phyloP scores from a whole-genome alignment of 2,113 vertebrate genomes.

The Cryptotis parvus region DNA sequence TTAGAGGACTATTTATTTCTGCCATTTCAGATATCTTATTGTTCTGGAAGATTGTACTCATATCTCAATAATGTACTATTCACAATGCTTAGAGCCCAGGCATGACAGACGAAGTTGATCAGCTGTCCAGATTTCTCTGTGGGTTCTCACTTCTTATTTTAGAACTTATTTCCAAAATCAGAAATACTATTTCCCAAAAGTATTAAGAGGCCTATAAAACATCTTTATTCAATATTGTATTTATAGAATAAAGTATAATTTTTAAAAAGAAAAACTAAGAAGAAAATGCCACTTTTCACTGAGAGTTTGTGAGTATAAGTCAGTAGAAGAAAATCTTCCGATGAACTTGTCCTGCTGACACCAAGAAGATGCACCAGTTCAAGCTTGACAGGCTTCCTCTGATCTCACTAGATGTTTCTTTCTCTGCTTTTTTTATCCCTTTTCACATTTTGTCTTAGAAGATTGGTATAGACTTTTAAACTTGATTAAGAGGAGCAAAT shows the following conservation, averaged over 20 bases:
- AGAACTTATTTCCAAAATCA: conserved; percentile 36
- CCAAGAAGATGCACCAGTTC: neutral
- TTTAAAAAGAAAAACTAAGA: conserved; percentile 53
- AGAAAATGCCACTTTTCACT: conserved; percentile 53
- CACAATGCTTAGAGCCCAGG: conserved; percentile 49
- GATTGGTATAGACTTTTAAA: conserved; percentile 63
- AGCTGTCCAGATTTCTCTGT: neutral
- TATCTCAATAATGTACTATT: neutral
- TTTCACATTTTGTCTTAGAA: neutral
- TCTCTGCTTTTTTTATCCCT: neutral
- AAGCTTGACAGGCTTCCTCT: conserved; percentile 17
- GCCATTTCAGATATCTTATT: conserved; percentile 75
- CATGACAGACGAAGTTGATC: neutral
- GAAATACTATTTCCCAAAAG: conserved; percentile 55
- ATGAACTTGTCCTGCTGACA: conserved; percentile 11
- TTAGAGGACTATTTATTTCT: conserved; percentile 89
- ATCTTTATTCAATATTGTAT: conserved; percentile 71
- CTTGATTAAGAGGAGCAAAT: conserved; percentile 73
- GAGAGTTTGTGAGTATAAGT: neutral
- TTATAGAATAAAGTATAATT: conserved; percentile 52
- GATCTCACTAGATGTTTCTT: conserved; percentile 23
- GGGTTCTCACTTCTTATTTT: conserved; percentile 10
- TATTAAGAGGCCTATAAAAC: conserved; percentile 58
- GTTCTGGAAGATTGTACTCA: conserved; percentile 10
- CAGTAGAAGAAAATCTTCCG: conserved; percentile 54